Conservation (phyloP, 1,140 invertebrate species). For the Pygmarrhopalites habei region DNA sequence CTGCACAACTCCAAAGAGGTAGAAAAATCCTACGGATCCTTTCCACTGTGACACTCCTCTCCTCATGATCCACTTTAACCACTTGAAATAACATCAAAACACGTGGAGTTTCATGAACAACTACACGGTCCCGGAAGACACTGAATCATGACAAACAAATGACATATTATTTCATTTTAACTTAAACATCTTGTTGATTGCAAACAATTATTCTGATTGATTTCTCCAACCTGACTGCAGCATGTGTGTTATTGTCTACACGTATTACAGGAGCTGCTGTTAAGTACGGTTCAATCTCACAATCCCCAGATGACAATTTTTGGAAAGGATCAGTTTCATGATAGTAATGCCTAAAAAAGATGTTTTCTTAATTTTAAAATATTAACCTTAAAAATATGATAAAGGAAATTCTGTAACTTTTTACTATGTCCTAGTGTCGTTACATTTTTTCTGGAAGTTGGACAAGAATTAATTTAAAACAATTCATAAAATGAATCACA, state of each 20-base stretch:
- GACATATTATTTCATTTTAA: not conserved
- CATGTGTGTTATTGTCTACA: constrained; percentile 26
- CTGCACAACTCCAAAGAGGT: constrained; percentile 26
- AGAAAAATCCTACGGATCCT: constrained; percentile 20
- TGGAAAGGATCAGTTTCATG: constrained; percentile 18
- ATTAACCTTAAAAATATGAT: no score
- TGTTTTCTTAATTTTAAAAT: no score
- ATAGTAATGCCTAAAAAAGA: no score
- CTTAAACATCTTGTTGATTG: not conserved
- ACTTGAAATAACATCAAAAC: constrained; percentile 21
- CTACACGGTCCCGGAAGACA: constrained; percentile 20
- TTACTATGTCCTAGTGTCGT: no score
- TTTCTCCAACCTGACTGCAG: constrained; percentile 13
- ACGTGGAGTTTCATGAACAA: constrained; percentile 22
- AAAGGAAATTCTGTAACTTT: no score
- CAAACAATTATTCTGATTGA: not conserved
- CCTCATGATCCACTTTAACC: constrained; percentile 12
- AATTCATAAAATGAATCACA: constrained; percentile 14
- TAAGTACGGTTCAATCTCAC: constrained; percentile 14
- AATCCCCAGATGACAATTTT: not conserved
- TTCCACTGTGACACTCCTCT: constrained; percentile 6
- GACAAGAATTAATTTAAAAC: constrained; percentile 18
- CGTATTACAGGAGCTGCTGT: constrained; percentile 13
- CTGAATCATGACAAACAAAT: not conserved
- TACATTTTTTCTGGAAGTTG: constrained; percentile 20